Percentiles rank a stretch among this genome's conserved stretches.
Evolutionary conservation across 2,113 vertebrate species (phyloP).

Genomic region (Microcebus lehilahytsara): DNA sequence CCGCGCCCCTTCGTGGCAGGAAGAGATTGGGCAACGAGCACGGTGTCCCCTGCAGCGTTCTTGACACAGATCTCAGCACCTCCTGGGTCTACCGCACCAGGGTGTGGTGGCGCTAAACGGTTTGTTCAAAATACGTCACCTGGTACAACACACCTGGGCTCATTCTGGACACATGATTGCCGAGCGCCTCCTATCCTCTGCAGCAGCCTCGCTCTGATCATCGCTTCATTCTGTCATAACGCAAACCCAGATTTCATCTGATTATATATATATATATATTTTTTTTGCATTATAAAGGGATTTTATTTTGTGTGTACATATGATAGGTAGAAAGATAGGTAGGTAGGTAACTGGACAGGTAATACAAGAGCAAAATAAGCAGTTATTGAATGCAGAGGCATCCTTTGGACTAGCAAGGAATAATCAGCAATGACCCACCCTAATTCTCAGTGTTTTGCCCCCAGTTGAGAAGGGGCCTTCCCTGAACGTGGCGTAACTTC

Average conservation of each 20-base stretch:
- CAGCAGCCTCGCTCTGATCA: fast-evolving
- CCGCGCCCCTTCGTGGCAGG: fast-evolving
- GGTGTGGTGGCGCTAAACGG: fast-evolving
- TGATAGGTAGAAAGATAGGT: neutral
- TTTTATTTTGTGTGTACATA: neutral
- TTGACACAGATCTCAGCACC: too few species aligned
- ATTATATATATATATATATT: too few species aligned
- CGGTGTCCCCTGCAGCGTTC: fast-evolving
- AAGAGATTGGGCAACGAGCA: fast-evolving
- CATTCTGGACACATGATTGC: fast-evolving
- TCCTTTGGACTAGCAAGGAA: neutral
- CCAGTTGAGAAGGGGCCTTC: fast-evolving
- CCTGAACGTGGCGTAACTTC: neutral
- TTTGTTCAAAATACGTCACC: neutral
- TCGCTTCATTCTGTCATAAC: fast-evolving
- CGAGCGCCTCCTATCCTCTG: fast-evolving
- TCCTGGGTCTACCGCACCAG: neutral
- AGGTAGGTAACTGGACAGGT: too few species aligned
- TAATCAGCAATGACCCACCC: fast-evolving
- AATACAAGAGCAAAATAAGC: too few species aligned
- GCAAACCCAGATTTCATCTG: neutral
- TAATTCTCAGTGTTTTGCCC: fast-evolving
- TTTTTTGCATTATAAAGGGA: neutral
- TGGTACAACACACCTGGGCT: too few species aligned
- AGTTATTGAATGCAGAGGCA: neutral